Evolutionary conservation across 2,888 invertebrate species (phyloP), one percentile per base, ranked within the genome.

Genomic region (Scrobipalpa atriplicella): DNA sequence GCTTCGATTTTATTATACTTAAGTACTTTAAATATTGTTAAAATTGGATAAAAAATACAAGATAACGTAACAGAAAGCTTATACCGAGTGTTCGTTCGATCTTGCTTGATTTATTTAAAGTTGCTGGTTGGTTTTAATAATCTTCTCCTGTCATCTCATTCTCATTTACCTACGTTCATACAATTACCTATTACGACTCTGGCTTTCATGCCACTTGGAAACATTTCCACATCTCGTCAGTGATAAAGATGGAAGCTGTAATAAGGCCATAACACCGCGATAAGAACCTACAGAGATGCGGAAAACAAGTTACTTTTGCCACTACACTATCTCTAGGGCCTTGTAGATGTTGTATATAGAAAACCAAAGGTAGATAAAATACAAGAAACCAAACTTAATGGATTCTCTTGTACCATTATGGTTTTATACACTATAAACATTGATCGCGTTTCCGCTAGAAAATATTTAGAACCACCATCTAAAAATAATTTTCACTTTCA

Each of bases 301-400:
- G 61, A 62, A 62, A 43, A 43, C 61, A 62, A 41, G 61, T 39
- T 43, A 13, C 16, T n/a, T 38, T 60, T 2, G 13, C n/a, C n/a
- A n/a, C 11, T 13, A 11, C n/a, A n/a, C 56, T 58, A 58, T n/a
- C 29, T 29, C 10, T n/a, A n/a, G n/a, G n/a, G 19, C 19, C 52
- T 52, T 52, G 0, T 51, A 51, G 1, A 18, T 16, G 41, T 41
- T 13, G 41, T 41, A 5, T 2, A 3, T 51, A 43, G 13, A n/a
- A 43, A 43, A 11, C 10, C 8, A 47, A 47, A 47, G 3, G 1
- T 16, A 16, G n/a, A 47, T n/a, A n/a, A n/a, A n/a, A n/a, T n/a
- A 5, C 0, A 16, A 47, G 47, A 16, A n/a, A 16, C 6, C n/a
- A 47, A 43, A 43, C 10, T 3, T 13, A 13, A 16, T n/a, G 47